Percentiles rank a stretch among this genome's conserved stretches.
phyloP scores from a whole-genome alignment of 1,140 invertebrate species.

The Macrotrachela quadricornifera region DNA sequence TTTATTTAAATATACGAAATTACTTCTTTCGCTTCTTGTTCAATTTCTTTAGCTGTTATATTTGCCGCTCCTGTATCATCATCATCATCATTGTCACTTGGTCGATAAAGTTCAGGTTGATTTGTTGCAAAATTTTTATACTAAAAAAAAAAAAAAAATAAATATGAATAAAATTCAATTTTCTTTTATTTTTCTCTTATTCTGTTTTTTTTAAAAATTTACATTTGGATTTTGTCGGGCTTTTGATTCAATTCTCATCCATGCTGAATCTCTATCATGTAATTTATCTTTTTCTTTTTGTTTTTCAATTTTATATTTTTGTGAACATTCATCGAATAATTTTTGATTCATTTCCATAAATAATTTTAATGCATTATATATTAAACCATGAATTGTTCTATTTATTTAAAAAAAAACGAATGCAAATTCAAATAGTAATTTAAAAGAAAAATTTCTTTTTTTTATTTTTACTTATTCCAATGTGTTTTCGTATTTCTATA shows the following conservation, averaged over 20 bases:
- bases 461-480: conserved; percentile 67
- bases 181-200: too few relatives aligned
- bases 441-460: not conserved
- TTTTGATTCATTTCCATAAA: conserved; percentile 99
- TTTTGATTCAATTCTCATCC: conserved; percentile 28
- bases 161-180: too few relatives aligned
- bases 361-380: conserved; percentile 92
- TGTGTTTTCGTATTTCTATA: conserved; percentile 91
- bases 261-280: conserved; percentile 28
- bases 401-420: too few relatives aligned
- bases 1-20: too few relatives aligned
- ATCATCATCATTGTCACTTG: too few relatives aligned
- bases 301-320: conserved; percentile 72
- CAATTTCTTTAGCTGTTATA: conserved; percentile 50
- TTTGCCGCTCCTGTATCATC: conserved; percentile 18
- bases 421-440: too few relatives aligned
- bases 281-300: conserved; percentile 40
- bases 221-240: conserved; percentile 15
- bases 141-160: too few relatives aligned
- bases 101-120: too few relatives aligned
- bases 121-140: too few relatives aligned
- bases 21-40: conserved; percentile 57
- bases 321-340: conserved; percentile 87
- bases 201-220: too few relatives aligned
- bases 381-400: conserved; percentile 86